Evolutionary conservation across 1,140 invertebrate genomes (phyloP).

Genomic region (Lasioglossum baleicum): DNA sequence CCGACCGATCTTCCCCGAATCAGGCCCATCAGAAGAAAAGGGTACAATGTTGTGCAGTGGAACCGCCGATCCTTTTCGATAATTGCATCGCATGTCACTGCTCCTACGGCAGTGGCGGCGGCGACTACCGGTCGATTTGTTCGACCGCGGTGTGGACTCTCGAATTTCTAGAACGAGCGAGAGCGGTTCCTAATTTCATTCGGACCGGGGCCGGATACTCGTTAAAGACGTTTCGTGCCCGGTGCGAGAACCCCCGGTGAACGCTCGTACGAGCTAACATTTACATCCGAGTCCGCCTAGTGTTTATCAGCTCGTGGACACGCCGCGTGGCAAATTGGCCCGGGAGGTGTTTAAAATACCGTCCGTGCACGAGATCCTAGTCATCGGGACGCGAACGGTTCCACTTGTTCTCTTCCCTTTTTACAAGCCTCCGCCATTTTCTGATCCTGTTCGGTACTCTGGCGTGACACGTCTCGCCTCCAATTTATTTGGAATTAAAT

Average conservation of each 20-base stretch:
- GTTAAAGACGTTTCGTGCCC: conserved; percentile 53
- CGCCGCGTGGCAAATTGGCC: conserved; percentile 73
- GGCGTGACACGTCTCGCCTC: background rate
- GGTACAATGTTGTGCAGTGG: background rate
- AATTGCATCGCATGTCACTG: conserved; percentile 32
- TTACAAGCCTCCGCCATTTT: background rate
- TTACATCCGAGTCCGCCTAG: conserved; percentile 56
- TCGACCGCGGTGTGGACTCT: background rate
- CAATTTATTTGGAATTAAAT: background rate
- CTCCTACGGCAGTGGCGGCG: too few relatives aligned
- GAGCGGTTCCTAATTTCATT: conserved; percentile 48
- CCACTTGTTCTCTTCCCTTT: background rate
- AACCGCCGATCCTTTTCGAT: background rate
- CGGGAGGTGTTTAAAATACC: conserved; percentile 65
- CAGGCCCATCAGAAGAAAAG: background rate
- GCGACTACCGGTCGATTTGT: background rate
- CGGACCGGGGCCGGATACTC: conserved; percentile 35
- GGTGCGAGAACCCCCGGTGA: conserved; percentile 13
- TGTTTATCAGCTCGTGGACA: conserved; percentile 75
- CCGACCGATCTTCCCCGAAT: background rate
- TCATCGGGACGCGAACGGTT: background rate
- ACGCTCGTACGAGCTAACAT: conserved; percentile 22
- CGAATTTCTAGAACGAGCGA: conserved; percentile 33
- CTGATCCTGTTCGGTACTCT: background rate
- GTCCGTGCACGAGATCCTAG: conserved; percentile 31